phyloP scores from a whole-genome alignment of 2,888 invertebrate species.

The Temnothorax rugatulus region DNA sequence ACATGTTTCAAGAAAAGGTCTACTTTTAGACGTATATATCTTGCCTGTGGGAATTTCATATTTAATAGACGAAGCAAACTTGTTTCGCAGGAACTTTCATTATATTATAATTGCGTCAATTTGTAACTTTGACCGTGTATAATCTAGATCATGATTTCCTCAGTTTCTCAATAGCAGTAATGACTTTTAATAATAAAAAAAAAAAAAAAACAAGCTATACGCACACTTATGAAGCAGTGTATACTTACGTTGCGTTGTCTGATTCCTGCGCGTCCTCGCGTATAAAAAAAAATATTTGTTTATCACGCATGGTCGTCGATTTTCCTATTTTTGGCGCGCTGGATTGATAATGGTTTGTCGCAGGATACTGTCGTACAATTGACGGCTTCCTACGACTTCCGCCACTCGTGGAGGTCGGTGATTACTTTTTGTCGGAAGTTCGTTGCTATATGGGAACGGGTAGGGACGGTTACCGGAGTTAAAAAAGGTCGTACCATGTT shows the following conservation, averaged over 20 bases:
- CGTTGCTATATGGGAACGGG: slow-evolving; percentile 74
- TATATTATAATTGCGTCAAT: slow-evolving; percentile 13
- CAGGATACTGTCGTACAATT: slow-evolving; percentile 76
- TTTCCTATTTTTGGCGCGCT: slow-evolving; percentile 31
- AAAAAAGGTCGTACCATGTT: slow-evolving; percentile 65
- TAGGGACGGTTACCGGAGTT: slow-evolving; percentile 64
- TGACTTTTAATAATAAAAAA: neutral
- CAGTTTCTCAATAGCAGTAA: slow-evolving; percentile 9
- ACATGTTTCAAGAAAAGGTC: neutral
- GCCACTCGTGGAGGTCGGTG: slow-evolving; percentile 78
- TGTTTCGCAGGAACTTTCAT: neutral
- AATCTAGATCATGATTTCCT: slow-evolving; percentile 1
- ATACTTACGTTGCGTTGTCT: slow-evolving; percentile 22
- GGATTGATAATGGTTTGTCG: slow-evolving; percentile 45
- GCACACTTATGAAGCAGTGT: neutral
- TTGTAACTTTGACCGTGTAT: slow-evolving; percentile 7
- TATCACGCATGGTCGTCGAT: slow-evolving; percentile 10
- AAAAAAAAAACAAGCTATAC: neutral
- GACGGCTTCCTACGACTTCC: slow-evolving; percentile 83
- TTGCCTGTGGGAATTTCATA: neutral
- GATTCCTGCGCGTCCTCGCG: neutral
- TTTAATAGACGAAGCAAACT: neutral
- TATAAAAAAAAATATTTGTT: slow-evolving; percentile 12
- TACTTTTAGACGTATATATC: neutral
- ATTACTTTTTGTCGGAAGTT: slow-evolving; percentile 81